Evolutionary conservation across 2,888 invertebrate species (phyloP), one percentile per base, ranked within the genome.

Genomic region (Crematogaster levior): DNA sequence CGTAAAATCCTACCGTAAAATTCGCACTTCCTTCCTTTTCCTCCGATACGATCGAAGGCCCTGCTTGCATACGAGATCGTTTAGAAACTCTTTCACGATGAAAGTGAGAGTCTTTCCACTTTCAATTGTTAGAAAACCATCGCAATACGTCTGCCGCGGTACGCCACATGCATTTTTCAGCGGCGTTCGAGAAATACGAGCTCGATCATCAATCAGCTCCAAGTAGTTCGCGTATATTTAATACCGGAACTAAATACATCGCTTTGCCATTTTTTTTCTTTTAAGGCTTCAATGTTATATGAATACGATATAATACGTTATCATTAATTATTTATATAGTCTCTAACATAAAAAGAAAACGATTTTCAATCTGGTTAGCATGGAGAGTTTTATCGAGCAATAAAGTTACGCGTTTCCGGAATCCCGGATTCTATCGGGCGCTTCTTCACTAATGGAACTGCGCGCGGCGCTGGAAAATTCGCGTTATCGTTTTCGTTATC

Each of bases 91-190:
- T 85, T 86, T 61, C 86, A 81, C 60, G 81, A 87, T 81, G 87
- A 92, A 84, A 93, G 92, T 87, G 90, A 93, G 89, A 91, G 91
- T 90, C 87, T 92, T 92, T 90, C 86, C 86, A 92, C 93, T 93
- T 93, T 93, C 91, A 88, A 92, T 92, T 88, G 88, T 89, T 91
- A 88, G 90, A 91, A 91, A 89, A 84, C 56, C 63, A 56, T 60
- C 56, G 81, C 68, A 61, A 74, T 80, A 75, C 70, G 15, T 51
- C 27, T 61, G 51, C 10, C 37, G 77, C 40, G 53, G 51, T 66
- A 77, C 40, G 40, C 84, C 37, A 37, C 84, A 60, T 79, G 30
- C 51, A 70, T 61, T 74, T 61, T 65, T 40, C 65, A 63, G 18
- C 51, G 12, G 30, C 56, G 48, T 58, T 63, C 68, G 79, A 43